Base-by-base conservation (phyloP, 1,140 invertebrate genomes). In the Eumeta japonica region DNA sequence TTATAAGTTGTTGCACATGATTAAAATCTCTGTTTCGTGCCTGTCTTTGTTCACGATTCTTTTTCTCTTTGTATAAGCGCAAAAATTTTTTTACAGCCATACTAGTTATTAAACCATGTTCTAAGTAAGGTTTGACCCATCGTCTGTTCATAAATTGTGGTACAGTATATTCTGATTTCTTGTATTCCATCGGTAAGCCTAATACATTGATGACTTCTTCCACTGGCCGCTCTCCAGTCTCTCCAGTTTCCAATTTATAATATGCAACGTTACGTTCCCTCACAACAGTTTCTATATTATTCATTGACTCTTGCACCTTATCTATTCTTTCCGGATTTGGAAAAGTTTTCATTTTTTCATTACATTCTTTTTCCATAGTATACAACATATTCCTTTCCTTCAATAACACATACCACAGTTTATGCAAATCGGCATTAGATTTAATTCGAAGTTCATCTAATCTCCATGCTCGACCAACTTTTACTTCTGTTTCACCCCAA, bases 371-470 rank as follows among this genome's bases (percentile, higher is more conserved):
- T 76, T 97, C 88, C 95, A 98, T 97, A 11, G 97, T 98, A 31
- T 95, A 64, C 3, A 99, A 75, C 94, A 98, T 97, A 65, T 99
- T 99, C 39, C 84, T 77, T 76, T 99, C 97, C 77, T 98, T 99
- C 14, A 98, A 70, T 37, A 99, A 76, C 15, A 99, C 81, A 78
- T 85, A 97, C 97, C 97, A 99, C 37, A 99, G 75, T 80, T 99
- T 97, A 57, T 99, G 97, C 29, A 99, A 81, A 77, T 99, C 97
- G 32, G 84, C 78, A 70, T 97, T 99, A 34, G 91, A 95, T 76
- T 98, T 98, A 18, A 97, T 83, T 57, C 96, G 79, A 16, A 99
- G 71, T 74, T 99, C 97, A 54, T 97, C 94, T 28, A 79, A 67
- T 45, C 73, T 87, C 96, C 96, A 99, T 1, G 89, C 80, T 57